phyloP scores from a whole-genome alignment of 2,797 vertebrate genomes.

The Poeciliopsis turneri region DNA sequence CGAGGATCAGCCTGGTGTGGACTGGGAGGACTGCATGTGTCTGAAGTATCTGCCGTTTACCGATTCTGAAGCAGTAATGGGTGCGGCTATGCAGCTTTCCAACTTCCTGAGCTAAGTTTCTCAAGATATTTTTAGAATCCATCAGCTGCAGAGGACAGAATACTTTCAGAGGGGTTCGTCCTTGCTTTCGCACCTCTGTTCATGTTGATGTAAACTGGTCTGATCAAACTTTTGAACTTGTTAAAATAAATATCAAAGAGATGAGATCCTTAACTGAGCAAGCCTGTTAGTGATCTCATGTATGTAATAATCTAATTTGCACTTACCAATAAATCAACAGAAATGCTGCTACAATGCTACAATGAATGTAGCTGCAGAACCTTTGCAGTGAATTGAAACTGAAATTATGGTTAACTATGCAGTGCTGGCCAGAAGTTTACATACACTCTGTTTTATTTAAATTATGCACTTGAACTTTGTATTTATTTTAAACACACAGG shows the following conservation, averaged over 20 bases:
- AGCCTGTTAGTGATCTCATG: background rate
- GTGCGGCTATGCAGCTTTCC: slow-evolving; percentile 59
- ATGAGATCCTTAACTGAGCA: background rate
- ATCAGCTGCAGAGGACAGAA: background rate
- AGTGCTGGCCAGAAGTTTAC: background rate
- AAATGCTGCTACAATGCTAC: background rate
- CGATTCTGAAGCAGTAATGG: slow-evolving; percentile 64
- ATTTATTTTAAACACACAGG: background rate
- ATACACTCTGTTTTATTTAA: background rate
- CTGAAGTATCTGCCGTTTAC: slow-evolving; percentile 80
- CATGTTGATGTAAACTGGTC: background rate
- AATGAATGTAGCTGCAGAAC: background rate
- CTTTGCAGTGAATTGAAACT: background rate
- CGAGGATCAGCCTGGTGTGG: slow-evolving; percentile 35
- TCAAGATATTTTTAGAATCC: too few relatives aligned
- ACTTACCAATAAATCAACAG: background rate
- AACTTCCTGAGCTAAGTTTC: background rate
- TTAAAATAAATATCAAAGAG: background rate
- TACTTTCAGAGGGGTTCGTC: background rate
- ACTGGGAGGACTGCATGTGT: slow-evolving; percentile 84
- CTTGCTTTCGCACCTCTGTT: background rate
- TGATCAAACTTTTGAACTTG: background rate
- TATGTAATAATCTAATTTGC: background rate
- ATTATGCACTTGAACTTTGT: background rate
- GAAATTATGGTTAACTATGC: background rate